These are phyloP conservation scores for Drosophila neoperkinsi DNA, from an alignment of 2,888 invertebrate species.

Conservation along the genomic window DNA sequence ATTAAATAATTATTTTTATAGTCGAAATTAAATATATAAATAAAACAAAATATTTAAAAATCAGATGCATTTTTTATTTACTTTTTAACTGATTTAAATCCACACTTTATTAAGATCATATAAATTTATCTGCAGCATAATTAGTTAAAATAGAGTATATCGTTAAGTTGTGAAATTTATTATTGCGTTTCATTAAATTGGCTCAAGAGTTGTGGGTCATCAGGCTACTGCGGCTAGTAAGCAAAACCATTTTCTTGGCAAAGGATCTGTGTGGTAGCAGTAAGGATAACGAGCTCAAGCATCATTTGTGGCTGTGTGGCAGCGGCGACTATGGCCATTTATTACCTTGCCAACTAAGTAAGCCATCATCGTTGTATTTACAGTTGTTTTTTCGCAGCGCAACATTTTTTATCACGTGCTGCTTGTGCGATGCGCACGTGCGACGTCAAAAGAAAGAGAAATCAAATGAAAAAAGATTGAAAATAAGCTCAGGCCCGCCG, in stretches of 20 bases:
- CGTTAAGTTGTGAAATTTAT: constrained; percentile 45
- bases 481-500: constrained; percentile 59
- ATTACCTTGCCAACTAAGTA: constrained; percentile 73
- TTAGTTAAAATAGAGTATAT: constrained; percentile 7
- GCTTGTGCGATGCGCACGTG: constrained; percentile 47
- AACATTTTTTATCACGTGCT: constrained; percentile 60
- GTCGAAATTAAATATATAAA: not conserved
- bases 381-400: constrained; percentile 63
- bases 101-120: not conserved
- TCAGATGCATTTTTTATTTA: not conserved
- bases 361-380: constrained; percentile 77
- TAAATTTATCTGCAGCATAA: not conserved
- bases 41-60: not conserved
- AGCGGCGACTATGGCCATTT: constrained; percentile 64
- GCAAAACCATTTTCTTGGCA: constrained; percentile 31
- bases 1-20: not conserved
- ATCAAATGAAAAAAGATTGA: constrained; percentile 52
- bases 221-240: not conserved
- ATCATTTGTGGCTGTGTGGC: constrained; percentile 54
- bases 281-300: constrained; percentile 52
- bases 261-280: constrained; percentile 32
- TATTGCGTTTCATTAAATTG: constrained; percentile 28
- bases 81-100: not conserved
- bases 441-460: constrained; percentile 32
- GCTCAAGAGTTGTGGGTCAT: constrained; percentile 19